These are phyloP conservation scores for Diglossa cyanea DNA, from an alignment of 2,797 vertebrate genomes.

Conservation along the genomic window DNA sequence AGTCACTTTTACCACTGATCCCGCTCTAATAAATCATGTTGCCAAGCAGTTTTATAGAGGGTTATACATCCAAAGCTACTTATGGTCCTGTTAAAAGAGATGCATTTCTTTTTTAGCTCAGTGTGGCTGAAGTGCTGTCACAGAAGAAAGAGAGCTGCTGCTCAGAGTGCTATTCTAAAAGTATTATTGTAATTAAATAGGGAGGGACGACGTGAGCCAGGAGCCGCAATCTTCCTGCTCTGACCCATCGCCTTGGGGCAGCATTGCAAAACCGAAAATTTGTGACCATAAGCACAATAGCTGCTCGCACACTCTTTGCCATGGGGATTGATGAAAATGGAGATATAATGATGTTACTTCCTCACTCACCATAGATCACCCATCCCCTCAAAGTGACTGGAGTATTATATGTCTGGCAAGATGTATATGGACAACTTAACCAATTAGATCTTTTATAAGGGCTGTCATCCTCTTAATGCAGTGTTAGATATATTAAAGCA, in stretches of 20 bases:
- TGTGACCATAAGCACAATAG: conserved; percentile 19
- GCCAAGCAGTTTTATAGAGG: conserved; percentile 55
- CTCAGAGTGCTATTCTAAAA: not conserved
- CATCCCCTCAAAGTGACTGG: not conserved
- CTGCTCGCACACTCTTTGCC: conserved; percentile 9
- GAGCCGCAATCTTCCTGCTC: not conserved
- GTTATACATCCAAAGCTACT: conserved; percentile 57
- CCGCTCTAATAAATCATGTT: conserved; percentile 56
- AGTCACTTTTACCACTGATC: conserved; percentile 52
- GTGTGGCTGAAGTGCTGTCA: conserved; percentile 42
- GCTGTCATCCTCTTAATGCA: not conserved
- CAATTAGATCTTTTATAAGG: conserved; percentile 26
- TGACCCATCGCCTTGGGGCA: not conserved
- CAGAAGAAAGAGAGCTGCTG: conserved; percentile 25
- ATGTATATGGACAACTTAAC: not conserved
- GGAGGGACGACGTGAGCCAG: not conserved
- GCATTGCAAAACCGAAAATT: conserved; percentile 37
- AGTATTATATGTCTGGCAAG: not conserved
- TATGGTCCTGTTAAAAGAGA: conserved; percentile 51
- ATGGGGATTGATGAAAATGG: conserved; percentile 11
- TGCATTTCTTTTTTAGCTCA: conserved; percentile 46
- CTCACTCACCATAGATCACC: not conserved
- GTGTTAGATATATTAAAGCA: conserved; percentile 2
- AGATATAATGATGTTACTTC: conserved; percentile 34
- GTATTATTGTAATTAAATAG: conserved; percentile 25